Base-by-base conservation (phyloP, 1,140 invertebrate species). In the honey bee (Apis mellifera) region DNA sequence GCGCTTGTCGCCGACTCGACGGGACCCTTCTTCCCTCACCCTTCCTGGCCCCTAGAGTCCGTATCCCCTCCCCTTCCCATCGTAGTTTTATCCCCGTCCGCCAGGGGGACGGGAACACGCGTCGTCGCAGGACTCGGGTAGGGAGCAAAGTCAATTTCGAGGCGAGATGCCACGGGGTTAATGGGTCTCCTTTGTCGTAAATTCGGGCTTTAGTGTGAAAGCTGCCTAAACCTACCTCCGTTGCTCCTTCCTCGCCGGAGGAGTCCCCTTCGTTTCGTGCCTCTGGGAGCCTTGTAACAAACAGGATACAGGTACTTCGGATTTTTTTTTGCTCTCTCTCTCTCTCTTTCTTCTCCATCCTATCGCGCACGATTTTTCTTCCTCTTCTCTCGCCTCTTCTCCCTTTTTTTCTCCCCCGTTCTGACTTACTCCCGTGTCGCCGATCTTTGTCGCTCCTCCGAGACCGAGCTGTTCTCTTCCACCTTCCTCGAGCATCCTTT, bases 291-390 rank as follows among this genome's bases (percentile, higher is more conserved):
- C 71, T 77, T 73, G 85, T 88, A 87, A 88, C 86, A 88, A 89
- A 89, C 87, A 89, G 87, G 87, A 89, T 89, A 89, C 87, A 89
- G 88, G 87, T 89, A 86, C 84, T 89, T 75, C 62, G 84, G 83
- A 89, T 62, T 71, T 52, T 54, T 50, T 48, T 32, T 9, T 9
- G 19, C 32, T n/a, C 23, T 48, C 15, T 9, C 32, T 55, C 17
- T 17, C 13, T 15, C 17, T 55, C 17, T 55, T 13, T 13, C 17
- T 0, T 3, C 65, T 48, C 65, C 42, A 13, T 57, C 54, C 70
- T 12, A 71, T 42, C 11, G 9, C 2, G 13, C 62, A 71, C 64
- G 23, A 75, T 75, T 75, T 62, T 69, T 42, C 77, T 59, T 42
- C 26, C 50, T 75, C 52, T 55, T 42, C 55, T 52, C 15, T 13